A percentile compares a stretch with the other conserved stretches of the same genome.
phyloP scores from a whole-genome alignment of 2,113 vertebrate genomes.

The Hippotragus niger region DNA sequence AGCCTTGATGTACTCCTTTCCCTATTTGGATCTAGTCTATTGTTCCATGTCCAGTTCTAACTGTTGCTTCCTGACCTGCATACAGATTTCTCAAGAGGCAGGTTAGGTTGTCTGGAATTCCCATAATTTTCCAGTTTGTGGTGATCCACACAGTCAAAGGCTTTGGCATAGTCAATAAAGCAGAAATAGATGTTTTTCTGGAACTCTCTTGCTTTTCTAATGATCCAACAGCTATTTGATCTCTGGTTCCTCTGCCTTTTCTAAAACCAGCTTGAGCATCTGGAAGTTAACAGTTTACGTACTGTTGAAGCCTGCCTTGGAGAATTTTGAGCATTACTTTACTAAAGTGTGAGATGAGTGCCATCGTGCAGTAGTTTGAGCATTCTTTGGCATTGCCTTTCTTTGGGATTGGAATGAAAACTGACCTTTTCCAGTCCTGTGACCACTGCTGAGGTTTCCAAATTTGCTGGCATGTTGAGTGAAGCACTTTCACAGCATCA shows the following conservation, averaged over 20 bases:
- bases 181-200: neutral
- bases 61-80: neutral
- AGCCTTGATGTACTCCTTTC: neutral
- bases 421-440: neutral
- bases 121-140: neutral
- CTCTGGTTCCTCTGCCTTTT: neutral
- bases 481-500: neutral
- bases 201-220: neutral
- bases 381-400: neutral
- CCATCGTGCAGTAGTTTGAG: neutral
- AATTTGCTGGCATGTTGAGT: neutral
- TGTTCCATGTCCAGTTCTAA: neutral
- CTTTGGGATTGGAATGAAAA: neutral
- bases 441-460: neutral
- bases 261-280: neutral
- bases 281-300: neutral
- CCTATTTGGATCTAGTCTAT: neutral
- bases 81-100: neutral
- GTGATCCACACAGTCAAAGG: neutral
- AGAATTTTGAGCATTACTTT: neutral
- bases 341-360: fast-evolving
- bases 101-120: neutral
- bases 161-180: neutral
- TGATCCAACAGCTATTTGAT: neutral
- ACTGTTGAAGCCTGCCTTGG: neutral